Percentiles rank a stretch among this genome's conserved stretches.
These are phyloP conservation scores for Psix sp. DNA, from an alignment of 1,140 invertebrate species.

Conservation along the genomic window DNA sequence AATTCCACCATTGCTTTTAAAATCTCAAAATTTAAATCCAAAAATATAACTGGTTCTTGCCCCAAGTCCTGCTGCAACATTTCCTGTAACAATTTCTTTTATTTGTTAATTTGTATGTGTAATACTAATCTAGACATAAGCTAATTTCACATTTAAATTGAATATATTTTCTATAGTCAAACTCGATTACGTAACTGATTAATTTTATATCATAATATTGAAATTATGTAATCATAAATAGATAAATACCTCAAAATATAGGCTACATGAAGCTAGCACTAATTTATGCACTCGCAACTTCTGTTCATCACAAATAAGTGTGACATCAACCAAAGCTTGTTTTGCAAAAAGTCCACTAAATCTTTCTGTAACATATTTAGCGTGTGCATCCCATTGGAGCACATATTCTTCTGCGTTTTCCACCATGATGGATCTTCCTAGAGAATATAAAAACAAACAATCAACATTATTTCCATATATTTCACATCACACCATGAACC, in stretches of 20 bases:
- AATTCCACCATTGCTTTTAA: conserved; percentile 79
- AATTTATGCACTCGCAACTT: conserved; percentile 79
- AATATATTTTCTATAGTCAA: no score
- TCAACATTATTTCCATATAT: no score
- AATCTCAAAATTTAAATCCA: conserved; percentile 79
- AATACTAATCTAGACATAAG: no score
- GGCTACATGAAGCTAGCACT: conserved; percentile 80
- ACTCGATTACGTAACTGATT: conserved; percentile 46
- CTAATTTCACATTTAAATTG: no score
- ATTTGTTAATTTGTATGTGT: no score
- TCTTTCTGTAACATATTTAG: conserved; percentile 77
- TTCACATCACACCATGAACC: no score
- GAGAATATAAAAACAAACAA: no score
- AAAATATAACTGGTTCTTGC: conserved; percentile 78
- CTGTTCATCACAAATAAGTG: conserved; percentile 79
- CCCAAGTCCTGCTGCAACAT: conserved; percentile 79
- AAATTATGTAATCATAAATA: not conserved
- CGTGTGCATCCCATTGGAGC: conserved; percentile 78
- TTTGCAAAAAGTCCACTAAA: conserved; percentile 78
- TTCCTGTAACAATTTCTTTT: conserved; percentile 64
- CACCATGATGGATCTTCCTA: conserved; percentile 63
- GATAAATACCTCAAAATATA: conserved; percentile 78
- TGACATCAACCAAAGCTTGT: conserved; percentile 80
- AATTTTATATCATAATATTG: not conserved
- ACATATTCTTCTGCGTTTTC: conserved; percentile 70